A percentile compares a stretch with the other conserved stretches of the same genome.
Conservation (phyloP, 2,113 vertebrate genomes). For the Hippocampus guttulatus region DNA sequence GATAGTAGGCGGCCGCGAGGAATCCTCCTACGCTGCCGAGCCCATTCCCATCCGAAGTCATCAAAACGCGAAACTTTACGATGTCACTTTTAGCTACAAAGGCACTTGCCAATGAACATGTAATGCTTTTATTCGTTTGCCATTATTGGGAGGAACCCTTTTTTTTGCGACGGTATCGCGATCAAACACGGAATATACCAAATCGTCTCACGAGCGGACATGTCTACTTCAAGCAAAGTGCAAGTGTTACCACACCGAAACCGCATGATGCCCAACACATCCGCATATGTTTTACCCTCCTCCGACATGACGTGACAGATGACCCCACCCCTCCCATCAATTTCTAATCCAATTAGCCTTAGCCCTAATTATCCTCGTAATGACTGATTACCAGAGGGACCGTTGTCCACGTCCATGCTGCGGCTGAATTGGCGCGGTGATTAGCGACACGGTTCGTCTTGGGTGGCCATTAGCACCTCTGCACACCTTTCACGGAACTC, state of each 20-base stretch:
- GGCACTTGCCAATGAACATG: not conserved
- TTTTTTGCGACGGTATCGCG: not conserved
- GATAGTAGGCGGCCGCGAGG: not conserved
- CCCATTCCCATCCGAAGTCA: not conserved
- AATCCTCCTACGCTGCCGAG: not conserved
- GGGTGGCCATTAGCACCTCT: constrained; percentile 58
- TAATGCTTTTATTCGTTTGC: not conserved
- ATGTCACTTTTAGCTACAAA: no score
- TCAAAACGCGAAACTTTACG: not conserved
- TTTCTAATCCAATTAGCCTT: constrained; percentile 67
- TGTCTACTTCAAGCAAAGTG: not conserved
- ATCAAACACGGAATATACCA: not conserved
- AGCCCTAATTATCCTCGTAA: constrained; percentile 58
- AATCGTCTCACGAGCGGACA: not conserved
- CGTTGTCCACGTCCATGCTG: constrained; percentile 51
- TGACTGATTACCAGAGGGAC: constrained; percentile 58
- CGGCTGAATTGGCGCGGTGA: constrained; percentile 50
- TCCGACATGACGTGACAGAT: constrained; percentile 27
- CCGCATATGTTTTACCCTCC: constrained; percentile 9
- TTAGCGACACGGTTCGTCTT: constrained; percentile 46
- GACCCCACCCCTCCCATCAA: constrained; percentile 30
- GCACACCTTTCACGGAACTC: constrained; percentile 43
- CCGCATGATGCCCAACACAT: not conserved
- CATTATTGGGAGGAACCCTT: no score
- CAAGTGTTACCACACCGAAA: constrained; percentile 16